Conservation (phyloP, 2,113 vertebrate species). For the Ptychochromis oligacanthus region DNA sequence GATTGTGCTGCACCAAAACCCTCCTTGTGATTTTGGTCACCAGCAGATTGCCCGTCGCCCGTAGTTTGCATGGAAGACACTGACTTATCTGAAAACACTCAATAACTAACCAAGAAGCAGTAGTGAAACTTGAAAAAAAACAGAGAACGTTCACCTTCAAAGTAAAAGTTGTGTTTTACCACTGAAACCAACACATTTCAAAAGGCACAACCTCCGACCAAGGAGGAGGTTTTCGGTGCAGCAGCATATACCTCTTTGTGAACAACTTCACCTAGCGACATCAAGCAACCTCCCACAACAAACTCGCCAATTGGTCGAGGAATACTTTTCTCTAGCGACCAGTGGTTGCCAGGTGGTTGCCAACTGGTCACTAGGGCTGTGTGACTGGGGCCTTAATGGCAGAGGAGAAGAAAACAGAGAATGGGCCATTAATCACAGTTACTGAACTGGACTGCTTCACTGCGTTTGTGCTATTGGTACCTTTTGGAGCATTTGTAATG, state of each 20-base stretch:
- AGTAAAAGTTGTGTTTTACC: background rate
- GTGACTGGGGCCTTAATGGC: background rate
- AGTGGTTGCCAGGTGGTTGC: no score
- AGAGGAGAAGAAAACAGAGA: background rate
- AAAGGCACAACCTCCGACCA: background rate
- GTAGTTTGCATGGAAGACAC: background rate
- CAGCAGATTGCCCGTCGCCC: rapidly evolving
- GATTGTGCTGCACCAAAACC: background rate
- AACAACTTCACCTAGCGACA: no score
- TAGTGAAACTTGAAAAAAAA: background rate
- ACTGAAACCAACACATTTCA: background rate
- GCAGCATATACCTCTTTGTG: background rate
- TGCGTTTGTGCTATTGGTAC: background rate
- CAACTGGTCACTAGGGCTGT: no score
- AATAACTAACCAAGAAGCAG: background rate
- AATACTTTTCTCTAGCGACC: no score
- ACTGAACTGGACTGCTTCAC: background rate
- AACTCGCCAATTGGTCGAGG: no score
- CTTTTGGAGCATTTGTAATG: no score
- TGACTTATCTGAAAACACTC: rapidly evolving
- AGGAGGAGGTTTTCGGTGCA: background rate
- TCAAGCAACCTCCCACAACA: no score
- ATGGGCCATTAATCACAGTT: background rate
- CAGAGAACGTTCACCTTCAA: background rate
- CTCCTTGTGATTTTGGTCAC: background rate